These are phyloP conservation scores for Stenolophus ochropezus DNA, from an alignment of 2,888 invertebrate genomes.

Conservation along the genomic window DNA sequence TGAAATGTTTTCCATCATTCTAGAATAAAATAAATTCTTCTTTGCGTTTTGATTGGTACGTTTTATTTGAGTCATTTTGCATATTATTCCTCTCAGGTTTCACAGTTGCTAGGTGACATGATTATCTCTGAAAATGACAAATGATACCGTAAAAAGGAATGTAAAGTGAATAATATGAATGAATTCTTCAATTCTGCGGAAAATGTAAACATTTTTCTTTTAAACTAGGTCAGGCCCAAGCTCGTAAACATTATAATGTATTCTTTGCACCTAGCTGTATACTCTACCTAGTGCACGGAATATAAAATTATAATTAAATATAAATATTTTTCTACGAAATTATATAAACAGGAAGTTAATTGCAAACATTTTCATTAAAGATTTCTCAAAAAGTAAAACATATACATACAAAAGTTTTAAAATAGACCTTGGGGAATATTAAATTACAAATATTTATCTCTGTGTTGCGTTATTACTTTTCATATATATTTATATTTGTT, in stretches of 20 bases:
- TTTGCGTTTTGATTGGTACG: background rate
- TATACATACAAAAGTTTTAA: no score
- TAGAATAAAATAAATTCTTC: background rate
- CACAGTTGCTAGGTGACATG: background rate
- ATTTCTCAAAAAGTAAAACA: no score
- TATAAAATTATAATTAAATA: no score
- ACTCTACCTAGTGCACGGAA: slow-evolving; percentile 31
- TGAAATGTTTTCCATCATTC: no score
- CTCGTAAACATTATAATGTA: background rate
- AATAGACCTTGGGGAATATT: no score
- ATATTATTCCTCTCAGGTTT: background rate
- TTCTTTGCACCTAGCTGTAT: slow-evolving; percentile 28
- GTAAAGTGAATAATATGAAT: slow-evolving; percentile 9
- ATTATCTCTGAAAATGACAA: slow-evolving; percentile 31
- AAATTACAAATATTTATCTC: no score
- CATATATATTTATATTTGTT: no score
- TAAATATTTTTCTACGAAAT: background rate
- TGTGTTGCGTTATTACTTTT: no score
- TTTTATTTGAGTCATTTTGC: background rate
- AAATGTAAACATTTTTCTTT: slow-evolving; percentile 1
- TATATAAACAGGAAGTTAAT: background rate
- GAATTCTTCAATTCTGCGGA: slow-evolving; percentile 7
- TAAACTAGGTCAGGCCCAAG: background rate
- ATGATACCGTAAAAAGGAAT: slow-evolving; percentile 26
- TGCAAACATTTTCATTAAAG: no score